phyloP scores from a whole-genome alignment of 2,113 vertebrate genomes.

The Pluvianellus socialis region DNA sequence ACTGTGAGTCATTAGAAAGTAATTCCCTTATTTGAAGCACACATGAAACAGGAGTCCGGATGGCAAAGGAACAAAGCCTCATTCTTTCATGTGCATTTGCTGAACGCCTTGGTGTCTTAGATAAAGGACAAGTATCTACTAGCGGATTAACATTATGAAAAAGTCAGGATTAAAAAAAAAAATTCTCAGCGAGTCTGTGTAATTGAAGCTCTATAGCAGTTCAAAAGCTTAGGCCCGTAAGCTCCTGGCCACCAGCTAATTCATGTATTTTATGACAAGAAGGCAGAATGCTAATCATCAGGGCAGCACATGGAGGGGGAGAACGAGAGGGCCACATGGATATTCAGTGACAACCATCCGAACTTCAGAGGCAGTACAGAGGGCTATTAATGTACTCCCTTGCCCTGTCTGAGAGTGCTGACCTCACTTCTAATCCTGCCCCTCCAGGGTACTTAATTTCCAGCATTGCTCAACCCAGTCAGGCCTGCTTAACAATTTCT shows the following conservation, averaged over 20 bases:
- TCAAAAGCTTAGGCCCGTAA: slow-evolving; percentile 36
- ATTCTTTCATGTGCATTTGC: slow-evolving; percentile 50
- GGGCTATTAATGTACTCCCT: slow-evolving; percentile 33
- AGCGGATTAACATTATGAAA: slow-evolving; percentile 56
- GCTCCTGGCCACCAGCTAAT: slow-evolving; percentile 1
- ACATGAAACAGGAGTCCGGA: slow-evolving; percentile 14
- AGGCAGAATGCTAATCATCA: slow-evolving; percentile 11
- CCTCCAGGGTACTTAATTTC: slow-evolving; percentile 66
- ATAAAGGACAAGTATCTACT: slow-evolving; percentile 60
- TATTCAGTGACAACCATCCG: slow-evolving; percentile 9
- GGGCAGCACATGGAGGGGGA: not conserved
- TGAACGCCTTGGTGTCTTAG: slow-evolving; percentile 15
- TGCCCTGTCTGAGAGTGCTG: slow-evolving; percentile 24
- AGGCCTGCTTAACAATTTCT: slow-evolving; percentile 71
- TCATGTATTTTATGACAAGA: slow-evolving; percentile 25
- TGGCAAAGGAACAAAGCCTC: slow-evolving; percentile 60
- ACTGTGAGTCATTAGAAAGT: slow-evolving; percentile 20
- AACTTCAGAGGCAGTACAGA: slow-evolving; percentile 28
- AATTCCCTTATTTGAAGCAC: slow-evolving; percentile 25
- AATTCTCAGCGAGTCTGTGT: not conserved
- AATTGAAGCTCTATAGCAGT: slow-evolving; percentile 6
- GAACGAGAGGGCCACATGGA: not conserved
- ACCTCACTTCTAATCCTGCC: slow-evolving; percentile 64
- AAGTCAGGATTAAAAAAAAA: slow-evolving; percentile 46
- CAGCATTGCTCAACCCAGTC: slow-evolving; percentile 44